Evolutionary conservation across 1,140 invertebrate genomes (phyloP), one percentile per base, ranked within the genome.

Genomic region (Macrosteles quadrilineatus): DNA sequence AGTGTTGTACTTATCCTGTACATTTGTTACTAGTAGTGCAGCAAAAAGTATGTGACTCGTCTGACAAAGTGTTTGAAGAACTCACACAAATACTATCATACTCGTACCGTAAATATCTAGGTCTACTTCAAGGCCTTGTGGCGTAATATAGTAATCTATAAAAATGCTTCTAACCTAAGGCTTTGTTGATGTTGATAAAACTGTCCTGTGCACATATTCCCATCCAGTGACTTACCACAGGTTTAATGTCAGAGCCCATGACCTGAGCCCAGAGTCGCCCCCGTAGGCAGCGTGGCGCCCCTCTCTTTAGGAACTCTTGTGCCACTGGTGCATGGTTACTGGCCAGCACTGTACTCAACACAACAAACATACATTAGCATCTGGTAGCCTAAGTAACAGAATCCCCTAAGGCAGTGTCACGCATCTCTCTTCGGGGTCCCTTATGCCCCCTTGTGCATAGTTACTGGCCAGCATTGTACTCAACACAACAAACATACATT

Each of bases 341-440:
- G 1, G 77, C 79, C 1, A 90, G 78, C 21, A 92, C 87, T 81
- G 65, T 27, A n/a, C n/a, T n/a, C n/a, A n/a, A n/a, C n/a, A n/a
- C n/a, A n/a, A n/a, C n/a, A n/a, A 74, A 72, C 19, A 2, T 40
- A 65, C 68, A 21, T 29, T 30, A 57, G 27, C 29, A 66, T 43
- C 59, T 68, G n/a, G n/a, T n/a, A n/a, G n/a, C n/a, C n/a, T n/a
- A n/a, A n/a, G n/a, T n/a, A n/a, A n/a, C n/a, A n/a, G n/a, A n/a
- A n/a, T n/a, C 89, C 90, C 53, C 95, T 80, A 0, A 95, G 80
- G 70, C 88, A 88, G 71, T 89, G 85, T 0, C 94, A 93, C 75
- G 91, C 91, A 1, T 94, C 94, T 73, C 87, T 89, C 82, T 96
- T 96, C 1, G 94, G 81, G 82, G 88, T 96, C 81, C 96, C 94